Percentiles rank a stretch among this genome's conserved stretches.
phyloP scores from a whole-genome alignment of 2,888 invertebrate species.

The Rhopalosiphum nymphaeae region DNA sequence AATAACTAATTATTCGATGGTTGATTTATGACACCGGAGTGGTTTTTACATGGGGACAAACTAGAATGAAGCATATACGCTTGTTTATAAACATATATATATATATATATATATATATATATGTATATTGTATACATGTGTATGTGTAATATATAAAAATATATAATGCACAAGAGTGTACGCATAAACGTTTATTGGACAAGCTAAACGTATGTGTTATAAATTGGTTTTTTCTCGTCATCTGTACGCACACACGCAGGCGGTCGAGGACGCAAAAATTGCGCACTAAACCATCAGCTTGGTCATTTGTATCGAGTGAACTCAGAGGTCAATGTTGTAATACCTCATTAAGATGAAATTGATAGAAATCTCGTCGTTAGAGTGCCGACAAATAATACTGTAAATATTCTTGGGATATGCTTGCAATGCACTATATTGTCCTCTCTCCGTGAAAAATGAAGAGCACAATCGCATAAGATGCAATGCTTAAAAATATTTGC shows the following conservation, averaged over 20 bases:
- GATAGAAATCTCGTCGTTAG: constrained; percentile 32
- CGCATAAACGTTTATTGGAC: constrained; percentile 44
- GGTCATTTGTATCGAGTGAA: constrained; percentile 42
- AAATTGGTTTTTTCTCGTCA: constrained; percentile 61
- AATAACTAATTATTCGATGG: constrained; percentile 64
- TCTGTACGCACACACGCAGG: neutral
- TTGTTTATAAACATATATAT: neutral
- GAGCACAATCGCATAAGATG: neutral
- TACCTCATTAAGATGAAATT: constrained; percentile 40
- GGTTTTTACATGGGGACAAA: constrained; percentile 57
- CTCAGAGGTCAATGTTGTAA: constrained; percentile 45
- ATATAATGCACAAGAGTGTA: constrained; percentile 12
- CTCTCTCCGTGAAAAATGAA: neutral
- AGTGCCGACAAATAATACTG: constrained; percentile 41
- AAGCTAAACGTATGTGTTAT: constrained; percentile 51
- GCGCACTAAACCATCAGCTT: constrained; percentile 51
- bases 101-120: neutral
- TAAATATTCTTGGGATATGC: neutral
- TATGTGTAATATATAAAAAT: constrained; percentile 25
- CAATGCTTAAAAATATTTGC: neutral
- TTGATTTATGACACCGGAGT: constrained; percentile 63
- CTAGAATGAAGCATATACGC: constrained; percentile 46
- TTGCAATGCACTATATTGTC: neutral
- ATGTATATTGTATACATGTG: neutral
- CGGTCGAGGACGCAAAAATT: constrained; percentile 25